Evolutionary conservation across 2,797 vertebrate species (phyloP).

Genomic region (Muscicapa comitata): DNA sequence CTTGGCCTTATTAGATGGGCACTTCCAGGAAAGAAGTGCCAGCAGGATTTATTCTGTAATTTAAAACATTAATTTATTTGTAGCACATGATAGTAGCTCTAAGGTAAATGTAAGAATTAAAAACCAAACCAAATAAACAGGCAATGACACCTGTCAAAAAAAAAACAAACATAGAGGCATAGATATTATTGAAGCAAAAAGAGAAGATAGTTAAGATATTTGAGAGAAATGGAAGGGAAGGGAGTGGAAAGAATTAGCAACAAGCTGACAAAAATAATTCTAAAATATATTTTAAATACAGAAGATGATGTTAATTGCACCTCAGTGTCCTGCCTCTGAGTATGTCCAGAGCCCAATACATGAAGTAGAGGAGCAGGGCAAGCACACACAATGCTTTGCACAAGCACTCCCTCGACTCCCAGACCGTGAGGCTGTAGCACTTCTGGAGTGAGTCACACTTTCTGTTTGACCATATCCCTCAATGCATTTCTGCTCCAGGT

Average conservation of each 20-base stretch:
- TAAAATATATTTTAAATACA: neutral
- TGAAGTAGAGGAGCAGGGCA: neutral
- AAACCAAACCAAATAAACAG: neutral
- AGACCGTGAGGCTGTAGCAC: neutral
- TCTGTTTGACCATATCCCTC: neutral
- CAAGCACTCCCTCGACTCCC: neutral
- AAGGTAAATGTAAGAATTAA: neutral
- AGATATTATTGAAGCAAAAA: neutral
- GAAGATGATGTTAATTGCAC: neutral
- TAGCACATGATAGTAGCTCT: neutral
- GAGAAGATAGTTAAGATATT: neutral
- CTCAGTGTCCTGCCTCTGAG: neutral
- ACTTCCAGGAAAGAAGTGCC: neutral
- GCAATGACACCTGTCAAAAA: rapidly evolving
- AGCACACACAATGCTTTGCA: rapidly evolving
- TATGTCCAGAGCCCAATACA: rapidly evolving
- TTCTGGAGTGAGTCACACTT: neutral
- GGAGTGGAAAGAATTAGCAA: neutral
- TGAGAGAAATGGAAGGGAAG: neutral
- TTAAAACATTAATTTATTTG: neutral
- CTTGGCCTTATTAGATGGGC: neutral
- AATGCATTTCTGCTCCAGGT: neutral
- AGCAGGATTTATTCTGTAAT: neutral
- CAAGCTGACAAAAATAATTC: neutral
- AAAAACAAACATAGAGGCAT: neutral